Conservation (phyloP, 2,113 vertebrate species). For the Pogona vitticeps region DNA sequence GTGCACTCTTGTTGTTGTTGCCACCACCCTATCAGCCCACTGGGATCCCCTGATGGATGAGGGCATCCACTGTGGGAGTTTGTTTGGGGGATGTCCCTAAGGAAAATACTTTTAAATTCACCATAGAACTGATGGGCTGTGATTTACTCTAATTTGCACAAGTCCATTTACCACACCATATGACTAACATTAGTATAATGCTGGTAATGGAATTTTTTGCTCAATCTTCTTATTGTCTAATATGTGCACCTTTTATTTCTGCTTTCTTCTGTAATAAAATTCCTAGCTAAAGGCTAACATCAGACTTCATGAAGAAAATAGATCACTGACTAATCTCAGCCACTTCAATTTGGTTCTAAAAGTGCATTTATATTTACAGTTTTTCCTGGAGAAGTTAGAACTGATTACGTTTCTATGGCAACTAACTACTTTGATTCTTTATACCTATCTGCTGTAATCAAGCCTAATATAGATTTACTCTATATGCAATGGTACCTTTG, state of each 20-base stretch:
- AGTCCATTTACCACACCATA: not conserved
- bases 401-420: not conserved
- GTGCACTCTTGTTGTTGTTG: not conserved
- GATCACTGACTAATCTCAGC: constrained; percentile 18
- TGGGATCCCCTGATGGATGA: not conserved
- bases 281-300: not conserved
- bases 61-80: not conserved
- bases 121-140: constrained; percentile 13
- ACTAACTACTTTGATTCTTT: not conserved
- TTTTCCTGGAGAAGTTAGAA: not conserved
- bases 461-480: not conserved
- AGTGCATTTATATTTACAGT: constrained; percentile 10
- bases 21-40: not conserved
- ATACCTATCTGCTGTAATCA: not conserved
- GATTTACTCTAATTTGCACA: constrained; percentile 19
- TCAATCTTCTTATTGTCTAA: not conserved
- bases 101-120: constrained; percentile 11
- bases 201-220: not conserved
- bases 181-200: not conserved
- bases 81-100: not conserved
- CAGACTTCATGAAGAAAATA: not conserved
- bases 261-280: not conserved
- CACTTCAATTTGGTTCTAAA: constrained; percentile 19
- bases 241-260: not conserved
- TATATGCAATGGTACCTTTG: not conserved